phyloP scores from a whole-genome alignment of 2,113 vertebrate species.

The Tapirus terrestris region DNA sequence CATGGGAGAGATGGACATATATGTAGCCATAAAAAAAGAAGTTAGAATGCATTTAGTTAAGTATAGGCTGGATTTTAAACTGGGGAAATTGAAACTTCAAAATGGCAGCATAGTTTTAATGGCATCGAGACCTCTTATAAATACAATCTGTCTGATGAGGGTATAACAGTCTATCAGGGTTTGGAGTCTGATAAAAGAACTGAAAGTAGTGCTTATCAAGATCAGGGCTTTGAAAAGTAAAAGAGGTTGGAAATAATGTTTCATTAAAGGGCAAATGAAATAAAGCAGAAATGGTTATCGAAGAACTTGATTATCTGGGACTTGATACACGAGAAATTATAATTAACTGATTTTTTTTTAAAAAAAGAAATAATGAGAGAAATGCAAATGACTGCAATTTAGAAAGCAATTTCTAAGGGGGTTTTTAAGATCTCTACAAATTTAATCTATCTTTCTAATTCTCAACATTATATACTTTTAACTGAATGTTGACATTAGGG shows the following conservation, averaged over 20 bases:
- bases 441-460: slow-evolving; percentile 7
- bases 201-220: not conserved
- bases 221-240: slow-evolving; percentile 42
- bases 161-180: not conserved
- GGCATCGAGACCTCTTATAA: not conserved
- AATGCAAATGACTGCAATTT: not conserved
- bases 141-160: not conserved
- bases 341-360: not conserved
- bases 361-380: not conserved
- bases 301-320: slow-evolving; percentile 10
- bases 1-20: not conserved
- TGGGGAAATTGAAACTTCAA: not conserved
- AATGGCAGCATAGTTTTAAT: not conserved
- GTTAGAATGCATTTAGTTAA: not conserved
- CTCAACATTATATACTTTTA: not conserved
- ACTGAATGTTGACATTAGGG: not conserved
- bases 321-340: not conserved
- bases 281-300: not conserved
- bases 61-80: not conserved
- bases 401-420: not conserved
- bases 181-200: not conserved
- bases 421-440: not conserved
- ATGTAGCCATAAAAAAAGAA: not conserved
- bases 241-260: not conserved
- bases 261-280: slow-evolving; percentile 14